These are phyloP conservation scores for Syrista parreyssii DNA, from an alignment of 2,888 invertebrate species.

Conservation along the genomic window DNA sequence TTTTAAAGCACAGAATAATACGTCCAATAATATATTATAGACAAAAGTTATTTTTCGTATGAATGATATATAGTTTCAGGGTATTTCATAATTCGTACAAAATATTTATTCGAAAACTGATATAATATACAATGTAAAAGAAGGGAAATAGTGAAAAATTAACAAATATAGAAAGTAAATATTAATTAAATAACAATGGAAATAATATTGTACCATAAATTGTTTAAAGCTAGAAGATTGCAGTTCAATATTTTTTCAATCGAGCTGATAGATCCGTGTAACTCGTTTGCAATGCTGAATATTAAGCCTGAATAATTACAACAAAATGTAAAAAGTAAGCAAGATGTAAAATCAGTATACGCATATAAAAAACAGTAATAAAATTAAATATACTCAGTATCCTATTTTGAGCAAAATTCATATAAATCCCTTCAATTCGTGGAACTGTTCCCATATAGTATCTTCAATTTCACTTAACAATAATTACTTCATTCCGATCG, in stretches of 20 bases:
- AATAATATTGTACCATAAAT: neutral
- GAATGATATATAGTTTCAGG: neutral
- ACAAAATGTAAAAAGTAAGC: neutral
- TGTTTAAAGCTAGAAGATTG: neutral
- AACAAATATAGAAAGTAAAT: constrained; percentile 8
- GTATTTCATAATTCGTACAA: constrained; percentile 13
- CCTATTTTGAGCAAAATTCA: neutral
- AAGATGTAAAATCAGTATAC: neutral
- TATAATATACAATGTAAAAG: constrained; percentile 13
- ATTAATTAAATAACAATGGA: constrained; percentile 12
- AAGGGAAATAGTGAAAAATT: constrained; percentile 11
- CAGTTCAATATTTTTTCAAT: neutral
- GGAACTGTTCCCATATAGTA: neutral
- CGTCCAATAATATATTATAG: neutral
- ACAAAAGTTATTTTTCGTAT: neutral
- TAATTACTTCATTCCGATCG: neutral
- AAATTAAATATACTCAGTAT: neutral
- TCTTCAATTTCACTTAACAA: neutral
- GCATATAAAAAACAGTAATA: neutral
- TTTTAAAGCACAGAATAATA: neutral
- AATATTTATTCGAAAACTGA: constrained; percentile 22
- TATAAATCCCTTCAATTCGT: neutral
- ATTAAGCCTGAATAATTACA: neutral
- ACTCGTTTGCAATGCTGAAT: neutral
- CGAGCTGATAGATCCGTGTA: neutral